Evolutionary conservation across 2,113 vertebrate genomes (phyloP).

Genomic region (Neotoma lepida): DNA sequence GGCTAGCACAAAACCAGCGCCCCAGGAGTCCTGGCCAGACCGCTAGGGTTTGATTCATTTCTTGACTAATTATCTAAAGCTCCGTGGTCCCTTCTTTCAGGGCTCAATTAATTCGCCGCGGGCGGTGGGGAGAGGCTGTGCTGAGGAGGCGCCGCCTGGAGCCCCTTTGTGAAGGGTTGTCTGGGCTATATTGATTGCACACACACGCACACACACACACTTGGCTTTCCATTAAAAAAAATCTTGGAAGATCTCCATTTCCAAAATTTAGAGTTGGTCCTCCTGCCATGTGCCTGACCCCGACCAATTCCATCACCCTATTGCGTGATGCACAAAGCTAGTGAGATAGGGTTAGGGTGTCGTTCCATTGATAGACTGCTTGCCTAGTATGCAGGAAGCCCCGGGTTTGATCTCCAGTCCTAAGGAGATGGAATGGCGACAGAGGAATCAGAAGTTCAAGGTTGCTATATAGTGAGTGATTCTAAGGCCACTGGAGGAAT

Average conservation of each 20-base stretch:
- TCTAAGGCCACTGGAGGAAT: neutral
- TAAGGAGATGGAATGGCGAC: neutral
- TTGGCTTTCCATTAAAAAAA: neutral
- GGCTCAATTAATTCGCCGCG: slow-evolving; percentile 93
- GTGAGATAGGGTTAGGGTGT: neutral
- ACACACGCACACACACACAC: neutral
- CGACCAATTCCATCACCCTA: neutral
- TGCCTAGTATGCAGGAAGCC: neutral
- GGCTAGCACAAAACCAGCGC: slow-evolving; percentile 92
- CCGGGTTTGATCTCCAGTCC: no score
- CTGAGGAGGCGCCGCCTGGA: slow-evolving; percentile 88
- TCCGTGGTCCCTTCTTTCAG: slow-evolving; percentile 89
- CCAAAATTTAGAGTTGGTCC: slow-evolving; percentile 81
- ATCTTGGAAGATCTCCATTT: slow-evolving; percentile 66
- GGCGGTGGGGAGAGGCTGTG: slow-evolving; percentile 90
- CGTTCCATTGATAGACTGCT: neutral
- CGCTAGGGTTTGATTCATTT: slow-evolving; percentile 92
- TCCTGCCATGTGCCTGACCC: neutral
- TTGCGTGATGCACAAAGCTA: neutral
- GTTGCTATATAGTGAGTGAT: neutral
- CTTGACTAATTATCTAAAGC: slow-evolving; percentile 98
- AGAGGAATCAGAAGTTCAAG: neutral
- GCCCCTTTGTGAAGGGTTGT: slow-evolving; percentile 73
- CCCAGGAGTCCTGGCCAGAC: slow-evolving; percentile 91
- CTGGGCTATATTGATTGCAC: slow-evolving; percentile 72